A percentile compares a stretch with the other conserved stretches of the same genome.
These are phyloP conservation scores for Ctenoplectra terminalis DNA, from an alignment of 1,140 invertebrate species.

Conservation along the genomic window DNA sequence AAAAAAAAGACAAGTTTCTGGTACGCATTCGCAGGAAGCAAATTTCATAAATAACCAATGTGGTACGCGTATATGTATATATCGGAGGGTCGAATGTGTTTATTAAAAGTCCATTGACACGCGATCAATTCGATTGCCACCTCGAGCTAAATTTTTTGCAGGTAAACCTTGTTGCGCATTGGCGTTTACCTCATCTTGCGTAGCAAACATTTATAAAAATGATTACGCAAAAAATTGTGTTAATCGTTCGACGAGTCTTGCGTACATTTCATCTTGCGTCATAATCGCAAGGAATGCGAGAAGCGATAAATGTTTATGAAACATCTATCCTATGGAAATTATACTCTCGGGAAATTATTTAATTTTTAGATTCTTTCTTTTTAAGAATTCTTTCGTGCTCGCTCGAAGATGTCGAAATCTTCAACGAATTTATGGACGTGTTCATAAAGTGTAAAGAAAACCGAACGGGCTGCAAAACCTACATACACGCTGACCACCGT, in stretches of 20 bases:
- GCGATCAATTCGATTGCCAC: slow-evolving; percentile 26
- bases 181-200: slow-evolving; percentile 4
- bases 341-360: no score
- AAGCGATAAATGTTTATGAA: slow-evolving; percentile 39
- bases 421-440: not conserved
- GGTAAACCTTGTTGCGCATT: not conserved
- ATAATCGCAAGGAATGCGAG: slow-evolving; percentile 1
- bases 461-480: not conserved
- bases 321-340: not conserved
- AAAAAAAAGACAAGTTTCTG: slow-evolving; percentile 24
- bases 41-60: slow-evolving; percentile 37
- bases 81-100: not conserved
- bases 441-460: not conserved
- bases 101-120: slow-evolving; percentile 47
- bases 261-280: slow-evolving; percentile 28
- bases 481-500: not conserved
- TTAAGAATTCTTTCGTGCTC: not conserved
- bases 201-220: slow-evolving; percentile 3
- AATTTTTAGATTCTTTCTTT: not conserved
- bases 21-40: not conserved
- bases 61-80: no score
- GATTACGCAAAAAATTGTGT: slow-evolving; percentile 27
- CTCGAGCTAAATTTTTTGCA: not conserved
- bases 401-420: not conserved
- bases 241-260: slow-evolving; percentile 15